A percentile compares a stretch with the other conserved stretches of the same genome.
phyloP scores from a whole-genome alignment of 2,888 invertebrate species.

The Eumerus sabulonum region DNA sequence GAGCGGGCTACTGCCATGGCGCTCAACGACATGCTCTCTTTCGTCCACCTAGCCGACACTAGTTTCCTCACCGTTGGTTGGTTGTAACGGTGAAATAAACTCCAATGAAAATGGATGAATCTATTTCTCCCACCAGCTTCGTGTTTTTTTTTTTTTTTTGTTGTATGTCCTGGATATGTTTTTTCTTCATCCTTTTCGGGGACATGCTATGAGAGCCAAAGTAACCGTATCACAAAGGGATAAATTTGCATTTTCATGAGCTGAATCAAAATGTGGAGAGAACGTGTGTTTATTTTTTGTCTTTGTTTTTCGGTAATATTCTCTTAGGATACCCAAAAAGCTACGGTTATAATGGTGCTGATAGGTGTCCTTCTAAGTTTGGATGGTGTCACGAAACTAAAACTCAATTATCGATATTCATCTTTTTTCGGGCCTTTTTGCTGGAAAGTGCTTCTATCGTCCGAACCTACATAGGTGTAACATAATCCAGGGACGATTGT shows the following conservation, averaged over 20 bases:
- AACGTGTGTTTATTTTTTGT: no score
- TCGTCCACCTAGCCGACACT: neutral
- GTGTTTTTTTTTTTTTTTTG: slow-evolving; percentile 17
- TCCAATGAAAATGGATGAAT: slow-evolving; percentile 49
- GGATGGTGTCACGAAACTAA: slow-evolving; percentile 13
- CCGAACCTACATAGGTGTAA: slow-evolving; percentile 13
- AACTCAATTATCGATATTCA: slow-evolving; percentile 35
- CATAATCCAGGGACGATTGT: slow-evolving; percentile 28
- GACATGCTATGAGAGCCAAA: neutral
- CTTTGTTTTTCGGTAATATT: neutral
- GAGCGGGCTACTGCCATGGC: slow-evolving; percentile 5
- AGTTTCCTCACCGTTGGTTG: neutral
- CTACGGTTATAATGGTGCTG: slow-evolving; percentile 7
- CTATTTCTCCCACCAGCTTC: slow-evolving; percentile 23
- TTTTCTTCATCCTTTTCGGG: slow-evolving; percentile 7
- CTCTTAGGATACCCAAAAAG: slow-evolving; percentile 17
- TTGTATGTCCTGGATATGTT: slow-evolving; percentile 5
- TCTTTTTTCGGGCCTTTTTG: neutral
- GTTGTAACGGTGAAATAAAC: slow-evolving; percentile 35
- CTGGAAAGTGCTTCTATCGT: neutral
- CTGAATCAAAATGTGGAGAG: neutral
- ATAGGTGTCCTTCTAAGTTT: slow-evolving; percentile 13
- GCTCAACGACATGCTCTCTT: neutral
- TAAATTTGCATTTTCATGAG: slow-evolving; percentile 54
- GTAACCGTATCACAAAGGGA: slow-evolving; percentile 27